phyloP scores from a whole-genome alignment of 2,888 invertebrate genomes.

The Germaria angustata region DNA sequence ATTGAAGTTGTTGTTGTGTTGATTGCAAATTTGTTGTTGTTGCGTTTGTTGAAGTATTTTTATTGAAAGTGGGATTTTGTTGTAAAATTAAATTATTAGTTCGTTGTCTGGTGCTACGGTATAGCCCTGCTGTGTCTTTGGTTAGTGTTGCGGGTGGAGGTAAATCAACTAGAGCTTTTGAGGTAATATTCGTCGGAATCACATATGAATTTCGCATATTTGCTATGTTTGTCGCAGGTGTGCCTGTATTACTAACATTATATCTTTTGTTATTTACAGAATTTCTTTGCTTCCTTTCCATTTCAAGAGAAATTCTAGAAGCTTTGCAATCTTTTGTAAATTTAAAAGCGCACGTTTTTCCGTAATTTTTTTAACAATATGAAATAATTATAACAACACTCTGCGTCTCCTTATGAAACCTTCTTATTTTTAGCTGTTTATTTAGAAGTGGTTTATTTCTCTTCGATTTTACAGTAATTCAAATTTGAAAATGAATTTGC shows the following conservation, averaged over 20 bases:
- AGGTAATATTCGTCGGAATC: slow-evolving; percentile 48
- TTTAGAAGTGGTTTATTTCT: background rate
- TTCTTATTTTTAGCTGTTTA: background rate
- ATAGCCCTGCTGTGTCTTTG: slow-evolving; percentile 37
- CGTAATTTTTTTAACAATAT: background rate
- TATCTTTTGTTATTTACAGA: slow-evolving; percentile 4
- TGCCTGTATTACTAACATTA: background rate
- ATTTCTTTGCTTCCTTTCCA: slow-evolving; percentile 49
- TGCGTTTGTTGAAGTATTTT: slow-evolving; percentile 17
- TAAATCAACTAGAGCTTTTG: slow-evolving; percentile 19
- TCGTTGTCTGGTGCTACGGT: slow-evolving; percentile 52
- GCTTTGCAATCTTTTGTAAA: slow-evolving; percentile 6
- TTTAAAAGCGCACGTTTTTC: background rate
- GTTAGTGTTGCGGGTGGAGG: background rate
- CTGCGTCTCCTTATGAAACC: background rate
- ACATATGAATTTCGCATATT: slow-evolving; percentile 24
- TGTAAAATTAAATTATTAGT: slow-evolving; percentile 9
- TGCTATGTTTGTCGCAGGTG: background rate
- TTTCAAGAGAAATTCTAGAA: background rate
- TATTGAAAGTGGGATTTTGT: slow-evolving; percentile 43
- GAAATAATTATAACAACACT: background rate
- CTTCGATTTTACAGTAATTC: background rate
- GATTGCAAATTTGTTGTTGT: slow-evolving; percentile 31
- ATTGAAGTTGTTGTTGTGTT: slow-evolving; percentile 3
- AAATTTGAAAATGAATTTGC: background rate